phyloP scores from a whole-genome alignment of 2,797 vertebrate species.

The Avahi laniger region DNA sequence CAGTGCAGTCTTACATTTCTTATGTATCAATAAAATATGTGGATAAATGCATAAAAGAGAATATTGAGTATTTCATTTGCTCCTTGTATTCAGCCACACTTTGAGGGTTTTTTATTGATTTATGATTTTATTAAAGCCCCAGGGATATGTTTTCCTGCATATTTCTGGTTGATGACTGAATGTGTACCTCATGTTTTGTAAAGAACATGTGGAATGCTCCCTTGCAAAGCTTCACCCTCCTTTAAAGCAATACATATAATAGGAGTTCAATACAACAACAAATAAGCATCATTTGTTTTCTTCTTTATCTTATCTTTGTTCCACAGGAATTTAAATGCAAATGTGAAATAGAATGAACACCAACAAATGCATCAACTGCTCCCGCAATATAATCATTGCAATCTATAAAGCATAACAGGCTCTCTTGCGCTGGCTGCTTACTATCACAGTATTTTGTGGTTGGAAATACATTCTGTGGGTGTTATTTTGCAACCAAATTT shows the following conservation, averaged over 20 bases:
- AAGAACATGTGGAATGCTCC: slow-evolving; percentile 49
- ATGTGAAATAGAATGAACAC: slow-evolving; percentile 77
- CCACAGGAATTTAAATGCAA: slow-evolving; percentile 83
- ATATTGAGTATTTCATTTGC: slow-evolving; percentile 72
- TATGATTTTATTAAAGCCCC: slow-evolving; percentile 82
- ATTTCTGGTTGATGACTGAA: slow-evolving; percentile 68
- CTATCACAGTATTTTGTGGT: slow-evolving; percentile 64
- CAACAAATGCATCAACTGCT: slow-evolving; percentile 70
- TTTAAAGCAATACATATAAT: slow-evolving; percentile 64
- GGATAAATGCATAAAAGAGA: slow-evolving; percentile 67
- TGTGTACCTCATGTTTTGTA: slow-evolving; percentile 55
- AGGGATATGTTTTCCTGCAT: slow-evolving; percentile 65
- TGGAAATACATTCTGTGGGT: slow-evolving; percentile 57
- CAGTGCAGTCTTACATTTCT: background rate
- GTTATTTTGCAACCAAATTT: slow-evolving; percentile 67
- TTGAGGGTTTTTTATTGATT: slow-evolving; percentile 78
- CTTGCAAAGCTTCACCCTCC: slow-evolving; percentile 40
- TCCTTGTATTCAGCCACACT: slow-evolving; percentile 70
- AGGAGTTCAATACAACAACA: slow-evolving; percentile 76
- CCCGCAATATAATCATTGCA: slow-evolving; percentile 70
- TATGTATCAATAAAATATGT: slow-evolving; percentile 61
- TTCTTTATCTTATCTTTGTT: slow-evolving; percentile 81
- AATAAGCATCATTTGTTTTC: slow-evolving; percentile 81
- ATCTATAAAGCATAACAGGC: slow-evolving; percentile 69
- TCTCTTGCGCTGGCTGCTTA: slow-evolving; percentile 71